These are phyloP conservation scores for Bothrops jararaca DNA, from an alignment of 2,113 vertebrate species.

Conservation along the genomic window DNA sequence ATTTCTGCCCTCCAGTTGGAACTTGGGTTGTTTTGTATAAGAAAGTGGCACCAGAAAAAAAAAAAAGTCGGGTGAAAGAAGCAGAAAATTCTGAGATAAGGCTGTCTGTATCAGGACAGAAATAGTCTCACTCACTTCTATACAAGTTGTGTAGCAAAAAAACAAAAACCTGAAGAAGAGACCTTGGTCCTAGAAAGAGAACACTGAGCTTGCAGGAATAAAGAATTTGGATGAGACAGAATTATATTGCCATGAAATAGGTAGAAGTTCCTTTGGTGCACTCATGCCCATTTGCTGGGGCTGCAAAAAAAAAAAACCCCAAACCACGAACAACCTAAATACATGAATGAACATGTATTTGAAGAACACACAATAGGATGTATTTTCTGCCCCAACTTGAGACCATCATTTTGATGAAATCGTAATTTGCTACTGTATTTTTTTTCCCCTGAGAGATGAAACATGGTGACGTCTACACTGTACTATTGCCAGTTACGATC, in stretches of 20 bases:
- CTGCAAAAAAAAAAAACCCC: not conserved
- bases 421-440: not conserved
- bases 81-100: not conserved
- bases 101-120: not conserved
- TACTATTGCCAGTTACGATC: slow-evolving; percentile 20
- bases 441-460: not conserved
- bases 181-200: not conserved
- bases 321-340: not conserved
- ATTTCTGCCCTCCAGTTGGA: not conserved
- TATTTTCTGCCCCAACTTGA: not conserved
- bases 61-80: not conserved
- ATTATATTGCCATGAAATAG: not conserved
- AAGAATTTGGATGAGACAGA: not conserved
- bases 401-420: not conserved
- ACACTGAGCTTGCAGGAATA: not conserved
- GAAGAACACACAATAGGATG: not conserved
- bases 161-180: not conserved
- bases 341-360: not conserved
- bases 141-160: not conserved
- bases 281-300: not conserved
- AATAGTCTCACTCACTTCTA: not conserved
- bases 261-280: not conserved
- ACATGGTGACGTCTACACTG: not conserved
- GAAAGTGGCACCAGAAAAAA: not conserved
- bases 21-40: not conserved